A percentile compares a stretch with the other conserved stretches of the same genome.
Conservation (phyloP, 2,113 vertebrate species). For the Oxyura jamaicensis region DNA sequence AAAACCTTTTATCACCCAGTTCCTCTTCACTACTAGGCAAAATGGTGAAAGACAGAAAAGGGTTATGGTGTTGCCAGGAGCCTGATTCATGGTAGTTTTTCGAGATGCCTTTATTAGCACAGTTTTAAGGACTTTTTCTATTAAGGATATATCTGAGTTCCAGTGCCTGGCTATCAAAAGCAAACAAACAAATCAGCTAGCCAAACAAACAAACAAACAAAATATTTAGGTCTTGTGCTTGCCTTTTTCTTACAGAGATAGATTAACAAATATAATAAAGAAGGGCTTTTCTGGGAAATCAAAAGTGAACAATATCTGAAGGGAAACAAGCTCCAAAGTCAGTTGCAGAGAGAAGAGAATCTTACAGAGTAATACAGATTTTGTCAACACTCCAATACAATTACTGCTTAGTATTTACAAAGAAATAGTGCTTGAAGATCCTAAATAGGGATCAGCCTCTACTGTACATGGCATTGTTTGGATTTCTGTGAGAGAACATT, state of each 20-base stretch:
- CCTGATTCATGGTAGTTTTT: not conserved
- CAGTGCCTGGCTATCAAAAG: not conserved
- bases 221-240: not conserved
- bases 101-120: not conserved
- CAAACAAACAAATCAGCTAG: not conserved
- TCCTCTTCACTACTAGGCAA: not conserved
- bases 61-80: too few species aligned
- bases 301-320: not conserved
- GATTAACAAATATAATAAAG: not conserved
- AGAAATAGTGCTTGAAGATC: not conserved
- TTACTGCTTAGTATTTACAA: not conserved
- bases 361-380: not conserved
- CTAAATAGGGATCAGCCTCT: not conserved
- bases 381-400: not conserved
- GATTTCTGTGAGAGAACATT: not conserved
- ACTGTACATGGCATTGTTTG: not conserved
- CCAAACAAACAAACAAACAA: not conserved
- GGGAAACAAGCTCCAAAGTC: not conserved
- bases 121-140: not conserved
- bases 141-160: not conserved
- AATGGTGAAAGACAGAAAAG: not conserved
- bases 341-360: not conserved
- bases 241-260: not conserved
- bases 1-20: not conserved
- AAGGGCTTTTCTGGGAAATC: not conserved